phyloP scores from a whole-genome alignment of 1,140 invertebrate genomes.

The Pseudomyrmex dendroicus region DNA sequence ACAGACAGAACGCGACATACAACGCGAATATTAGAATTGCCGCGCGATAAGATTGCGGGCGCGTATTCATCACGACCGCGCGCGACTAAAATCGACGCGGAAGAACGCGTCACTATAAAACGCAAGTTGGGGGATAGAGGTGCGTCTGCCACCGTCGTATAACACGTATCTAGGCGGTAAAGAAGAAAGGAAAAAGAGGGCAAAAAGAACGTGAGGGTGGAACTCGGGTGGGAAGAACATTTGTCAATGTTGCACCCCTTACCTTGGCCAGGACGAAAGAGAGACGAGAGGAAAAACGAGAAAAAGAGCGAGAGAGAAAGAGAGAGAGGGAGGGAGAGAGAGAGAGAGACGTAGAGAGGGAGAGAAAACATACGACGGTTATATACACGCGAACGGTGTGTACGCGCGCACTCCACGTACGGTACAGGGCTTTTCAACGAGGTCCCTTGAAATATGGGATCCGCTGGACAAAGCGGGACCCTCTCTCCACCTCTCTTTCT shows the following conservation, averaged over 20 bases:
- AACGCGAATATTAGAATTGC: conserved; percentile 29
- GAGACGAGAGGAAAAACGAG: not conserved
- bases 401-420: conserved; percentile 50
- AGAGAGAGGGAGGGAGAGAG: conserved; percentile 9
- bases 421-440: conserved; percentile 66
- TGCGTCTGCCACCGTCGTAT: conserved; percentile 7
- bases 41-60: conserved; percentile 26
- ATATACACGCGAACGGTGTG: conserved; percentile 47
- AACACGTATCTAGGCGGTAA: conserved; percentile 5
- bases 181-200: conserved; percentile 16
- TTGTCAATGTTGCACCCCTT: conserved; percentile 60
- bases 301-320: not conserved
- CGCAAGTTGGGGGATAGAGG: not conserved
- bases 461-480: conserved; percentile 63
- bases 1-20: conserved; percentile 8
- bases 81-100: conserved; percentile 5
- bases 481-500: conserved; percentile 3
- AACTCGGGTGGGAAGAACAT: conserved; percentile 32
- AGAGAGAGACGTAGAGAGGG: not conserved
- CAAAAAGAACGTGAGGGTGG: not conserved
- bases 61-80: conserved; percentile 17
- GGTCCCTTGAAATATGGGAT: conserved; percentile 66
- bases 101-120: conserved; percentile 23
- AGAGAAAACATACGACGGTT: conserved; percentile 34
- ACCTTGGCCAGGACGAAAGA: conserved; percentile 7